A percentile compares a stretch with the other conserved stretches of the same genome.
phyloP scores from a whole-genome alignment of 30 jellyfish, hydroid and myxozoan species.

The Pseudorhiza aurosa region DNA sequence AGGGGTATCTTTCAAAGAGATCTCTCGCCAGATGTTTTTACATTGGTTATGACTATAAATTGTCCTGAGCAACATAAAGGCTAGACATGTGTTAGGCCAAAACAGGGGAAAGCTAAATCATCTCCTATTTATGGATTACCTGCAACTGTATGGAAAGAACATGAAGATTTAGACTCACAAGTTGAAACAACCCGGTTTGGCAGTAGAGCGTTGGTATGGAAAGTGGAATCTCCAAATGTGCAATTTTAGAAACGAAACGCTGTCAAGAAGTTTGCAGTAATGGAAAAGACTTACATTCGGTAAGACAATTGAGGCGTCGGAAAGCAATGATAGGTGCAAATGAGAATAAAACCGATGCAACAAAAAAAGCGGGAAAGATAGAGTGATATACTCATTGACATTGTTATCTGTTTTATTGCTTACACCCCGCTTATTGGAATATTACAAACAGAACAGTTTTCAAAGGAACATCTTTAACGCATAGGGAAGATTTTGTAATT shows the following conservation, averaged over 20 bases:
- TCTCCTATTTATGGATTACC: slow-evolving; percentile 46
- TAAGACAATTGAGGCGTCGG: slow-evolving; percentile 16
- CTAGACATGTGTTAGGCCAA: background rate
- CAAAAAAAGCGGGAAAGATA: slow-evolving; percentile 14
- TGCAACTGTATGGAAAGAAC: slow-evolving; percentile 20
- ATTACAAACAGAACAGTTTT: background rate
- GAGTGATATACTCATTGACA: too few relatives aligned
- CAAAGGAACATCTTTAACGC: background rate
- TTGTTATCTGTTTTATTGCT: too few relatives aligned
- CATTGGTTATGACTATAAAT: slow-evolving; percentile 4
- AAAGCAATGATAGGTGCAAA: slow-evolving; percentile 23
- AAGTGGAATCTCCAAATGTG: slow-evolving; percentile 42
- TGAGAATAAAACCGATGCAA: slow-evolving; percentile 20
- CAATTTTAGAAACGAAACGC: slow-evolving; percentile 14
- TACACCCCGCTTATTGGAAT: too few relatives aligned
- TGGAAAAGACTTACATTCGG: slow-evolving; percentile 28
- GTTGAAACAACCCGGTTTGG: background rate
- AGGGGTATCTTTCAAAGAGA: slow-evolving; percentile 65
- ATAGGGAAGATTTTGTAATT: background rate
- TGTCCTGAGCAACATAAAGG: background rate
- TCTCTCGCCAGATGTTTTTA: slow-evolving; percentile 42
- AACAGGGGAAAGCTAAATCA: slow-evolving; percentile 33
- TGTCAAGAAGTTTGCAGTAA: background rate
- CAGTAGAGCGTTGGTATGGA: slow-evolving; percentile 27
- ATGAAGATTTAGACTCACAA: background rate